A percentile compares a stretch with the other conserved stretches of the same genome.
Conservation (phyloP, 1,140 invertebrate species). For the Zaprionus kolodkinae region DNA sequence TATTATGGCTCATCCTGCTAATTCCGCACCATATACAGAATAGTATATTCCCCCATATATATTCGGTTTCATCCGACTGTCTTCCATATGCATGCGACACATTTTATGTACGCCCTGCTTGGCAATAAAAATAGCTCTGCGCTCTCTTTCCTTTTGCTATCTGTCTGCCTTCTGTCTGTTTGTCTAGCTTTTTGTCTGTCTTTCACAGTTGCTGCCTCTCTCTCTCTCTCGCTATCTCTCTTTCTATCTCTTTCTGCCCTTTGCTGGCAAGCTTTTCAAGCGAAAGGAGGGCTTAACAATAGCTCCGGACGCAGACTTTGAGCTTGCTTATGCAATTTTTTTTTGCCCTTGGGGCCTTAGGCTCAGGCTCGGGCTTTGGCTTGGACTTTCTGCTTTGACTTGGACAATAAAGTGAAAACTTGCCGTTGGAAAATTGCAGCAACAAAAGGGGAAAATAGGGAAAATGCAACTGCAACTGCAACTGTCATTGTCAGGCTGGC, state of each 20-base stretch:
- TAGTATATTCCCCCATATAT: constrained; percentile 15
- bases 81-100: constrained; percentile 75
- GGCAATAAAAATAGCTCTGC: constrained; percentile 81
- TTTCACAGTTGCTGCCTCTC: background rate
- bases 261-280: constrained; percentile 57
- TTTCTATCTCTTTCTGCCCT: constrained; percentile 44
- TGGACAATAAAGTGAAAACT: constrained; percentile 76
- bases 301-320: constrained; percentile 60
- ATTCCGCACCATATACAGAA: constrained; percentile 48
- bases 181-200: constrained; percentile 30
- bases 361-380: constrained; percentile 63
- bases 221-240: constrained; percentile 10
- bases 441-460: background rate
- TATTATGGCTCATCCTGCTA: constrained; percentile 71
- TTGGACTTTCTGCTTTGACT: constrained; percentile 62
- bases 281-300: constrained; percentile 55
- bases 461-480: background rate
- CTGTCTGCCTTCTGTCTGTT: constrained; percentile 36
- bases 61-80: constrained; percentile 9
- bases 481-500: constrained; percentile 59
- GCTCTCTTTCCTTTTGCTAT: constrained; percentile 57
- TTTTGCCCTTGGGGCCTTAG: constrained; percentile 54
- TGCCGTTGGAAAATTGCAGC: constrained; percentile 55
- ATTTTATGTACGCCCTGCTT: constrained; percentile 74
- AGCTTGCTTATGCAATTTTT: constrained; percentile 69